Evolutionary conservation across 1,140 invertebrate species (phyloP).

Genomic region (Palaemon carinicauda): DNA sequence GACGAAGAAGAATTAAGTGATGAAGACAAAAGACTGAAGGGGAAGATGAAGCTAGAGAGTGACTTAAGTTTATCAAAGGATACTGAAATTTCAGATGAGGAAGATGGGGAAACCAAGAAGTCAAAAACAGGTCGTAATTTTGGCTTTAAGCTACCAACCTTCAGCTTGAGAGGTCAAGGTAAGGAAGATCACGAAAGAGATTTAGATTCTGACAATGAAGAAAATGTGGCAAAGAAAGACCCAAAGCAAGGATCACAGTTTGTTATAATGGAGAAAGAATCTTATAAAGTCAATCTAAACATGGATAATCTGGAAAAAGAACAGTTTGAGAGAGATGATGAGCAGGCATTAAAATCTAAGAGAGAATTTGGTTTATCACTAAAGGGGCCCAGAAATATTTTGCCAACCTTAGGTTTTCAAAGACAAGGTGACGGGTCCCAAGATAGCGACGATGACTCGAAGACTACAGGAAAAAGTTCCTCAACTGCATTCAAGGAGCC

Average conservation of each 20-base stretch:
- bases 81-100: background rate
- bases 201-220: background rate
- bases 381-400: slow-evolving; percentile 15
- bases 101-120: background rate
- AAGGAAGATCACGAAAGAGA: background rate
- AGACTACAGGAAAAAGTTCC: background rate
- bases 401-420: slow-evolving; percentile 21
- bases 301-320: background rate
- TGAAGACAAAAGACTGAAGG: too few relatives aligned
- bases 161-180: background rate
- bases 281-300: too few relatives aligned
- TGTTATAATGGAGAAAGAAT: too few relatives aligned
- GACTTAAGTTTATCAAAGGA: background rate
- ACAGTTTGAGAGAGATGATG: background rate
- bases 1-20: too few relatives aligned
- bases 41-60: too few relatives aligned
- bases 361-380: slow-evolving; percentile 35
- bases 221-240: slow-evolving; percentile 9
- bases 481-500: slow-evolving; percentile 25
- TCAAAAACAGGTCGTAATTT: background rate
- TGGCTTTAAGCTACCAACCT: slow-evolving; percentile 11
- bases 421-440: background rate
- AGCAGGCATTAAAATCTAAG: background rate
- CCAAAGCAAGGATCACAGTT: too few relatives aligned
- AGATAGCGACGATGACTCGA: background rate